These are phyloP conservation scores for Drosophila borealis DNA, from an alignment of 2,888 invertebrate species.

Conservation along the genomic window DNA sequence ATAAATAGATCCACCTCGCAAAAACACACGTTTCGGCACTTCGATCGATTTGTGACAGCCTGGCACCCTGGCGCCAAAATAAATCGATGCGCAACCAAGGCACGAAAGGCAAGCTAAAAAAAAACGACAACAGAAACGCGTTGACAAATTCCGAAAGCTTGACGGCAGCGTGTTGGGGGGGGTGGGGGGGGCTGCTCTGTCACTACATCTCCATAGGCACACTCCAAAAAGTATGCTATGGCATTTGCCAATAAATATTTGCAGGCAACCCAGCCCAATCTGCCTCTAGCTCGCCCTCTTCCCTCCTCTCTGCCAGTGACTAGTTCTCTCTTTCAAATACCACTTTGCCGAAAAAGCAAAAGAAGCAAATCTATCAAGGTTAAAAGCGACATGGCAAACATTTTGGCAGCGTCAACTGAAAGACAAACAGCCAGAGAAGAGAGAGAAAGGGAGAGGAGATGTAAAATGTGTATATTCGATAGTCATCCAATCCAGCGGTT, in stretches of 20 bases:
- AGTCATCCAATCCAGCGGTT: constrained; percentile 34
- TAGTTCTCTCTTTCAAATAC: constrained; percentile 1
- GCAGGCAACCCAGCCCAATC: not conserved
- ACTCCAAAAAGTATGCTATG: constrained; percentile 67
- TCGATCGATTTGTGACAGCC: constrained; percentile 29
- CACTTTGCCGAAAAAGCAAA: constrained; percentile 17
- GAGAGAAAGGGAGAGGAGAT: not conserved
- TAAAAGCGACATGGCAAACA: constrained; percentile 67
- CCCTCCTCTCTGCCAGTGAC: not conserved
- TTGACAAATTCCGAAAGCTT: not conserved
- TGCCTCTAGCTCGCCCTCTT: not conserved
- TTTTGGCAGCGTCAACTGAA: constrained; percentile 51
- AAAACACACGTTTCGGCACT: constrained; percentile 23
- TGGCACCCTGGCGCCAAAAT: constrained; percentile 46
- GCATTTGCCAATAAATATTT: constrained; percentile 30
- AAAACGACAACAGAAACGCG: not conserved
- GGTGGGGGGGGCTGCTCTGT: too few species aligned
- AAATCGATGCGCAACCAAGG: constrained; percentile 56
- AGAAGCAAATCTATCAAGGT: constrained; percentile 64
- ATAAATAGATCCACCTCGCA: not conserved
- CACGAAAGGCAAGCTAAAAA: constrained; percentile 17
- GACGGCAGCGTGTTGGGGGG: too few species aligned
- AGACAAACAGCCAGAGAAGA: constrained; percentile 5
- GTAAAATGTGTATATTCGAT: constrained; percentile 10
- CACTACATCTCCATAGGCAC: constrained; percentile 20